These are phyloP conservation scores for Hyphantria cunea DNA, from an alignment of 1,140 invertebrate species.

Conservation along the genomic window DNA sequence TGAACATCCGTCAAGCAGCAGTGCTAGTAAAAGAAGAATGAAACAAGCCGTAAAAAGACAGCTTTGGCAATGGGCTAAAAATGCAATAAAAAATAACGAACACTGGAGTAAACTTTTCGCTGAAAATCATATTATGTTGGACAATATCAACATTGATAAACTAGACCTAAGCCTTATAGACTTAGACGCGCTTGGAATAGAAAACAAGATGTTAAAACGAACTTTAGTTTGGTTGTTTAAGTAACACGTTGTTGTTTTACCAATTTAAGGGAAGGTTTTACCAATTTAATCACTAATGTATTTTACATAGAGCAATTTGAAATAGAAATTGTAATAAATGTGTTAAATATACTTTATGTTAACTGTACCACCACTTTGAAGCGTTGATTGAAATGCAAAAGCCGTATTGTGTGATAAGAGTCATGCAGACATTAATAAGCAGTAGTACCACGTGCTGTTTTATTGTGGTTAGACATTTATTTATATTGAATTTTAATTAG, in stretches of 20 bases:
- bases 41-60: slow-evolving; percentile 23
- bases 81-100: slow-evolving; percentile 17
- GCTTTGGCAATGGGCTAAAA: slow-evolving; percentile 30
- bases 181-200: slow-evolving; percentile 35
- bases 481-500: background rate
- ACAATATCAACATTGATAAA: slow-evolving; percentile 37
- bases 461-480: slow-evolving; percentile 43
- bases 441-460: slow-evolving; percentile 9
- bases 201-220: slow-evolving; percentile 34
- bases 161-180: slow-evolving; percentile 35
- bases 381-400: slow-evolving; percentile 36
- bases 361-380: slow-evolving; percentile 21
- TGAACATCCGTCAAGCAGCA: background rate
- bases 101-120: slow-evolving; percentile 23
- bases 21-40: slow-evolving; percentile 3
- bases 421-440: slow-evolving; percentile 38
- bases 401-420: slow-evolving; percentile 43
- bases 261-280: no score
- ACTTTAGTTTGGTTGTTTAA: slow-evolving; percentile 35
- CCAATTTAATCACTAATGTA: no score
- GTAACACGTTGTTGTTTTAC: slow-evolving; percentile 5
- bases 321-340: no score
- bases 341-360: background rate
- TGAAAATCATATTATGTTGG: slow-evolving; percentile 36
- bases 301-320: no score